phyloP scores from a whole-genome alignment of 2,797 vertebrate species.

The Enteromius mattozi region DNA sequence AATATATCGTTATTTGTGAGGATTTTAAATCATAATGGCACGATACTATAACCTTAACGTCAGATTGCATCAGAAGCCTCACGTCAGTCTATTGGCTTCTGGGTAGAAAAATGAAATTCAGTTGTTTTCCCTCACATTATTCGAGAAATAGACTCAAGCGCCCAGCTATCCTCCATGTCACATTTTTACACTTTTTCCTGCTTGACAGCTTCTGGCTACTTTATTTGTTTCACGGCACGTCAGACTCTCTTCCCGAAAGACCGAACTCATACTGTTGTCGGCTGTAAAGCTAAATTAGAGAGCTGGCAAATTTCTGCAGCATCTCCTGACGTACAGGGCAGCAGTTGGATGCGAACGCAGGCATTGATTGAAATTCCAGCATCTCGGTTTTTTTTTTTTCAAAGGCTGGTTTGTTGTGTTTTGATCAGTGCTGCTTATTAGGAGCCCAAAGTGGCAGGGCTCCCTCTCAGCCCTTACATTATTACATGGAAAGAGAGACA shows the following conservation, averaged over 20 bases:
- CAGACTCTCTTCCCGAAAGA: slow-evolving; percentile 70
- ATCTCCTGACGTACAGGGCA: slow-evolving; percentile 50
- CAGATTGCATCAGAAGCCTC: slow-evolving; percentile 3
- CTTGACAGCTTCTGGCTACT: slow-evolving; percentile 64
- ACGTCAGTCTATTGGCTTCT: neutral
- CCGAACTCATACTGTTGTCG: slow-evolving; percentile 66
- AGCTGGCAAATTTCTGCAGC: slow-evolving; percentile 57
- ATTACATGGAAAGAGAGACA: slow-evolving; percentile 55
- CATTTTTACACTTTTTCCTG: slow-evolving; percentile 29
- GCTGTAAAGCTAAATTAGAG: slow-evolving; percentile 75
- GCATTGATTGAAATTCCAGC: slow-evolving; percentile 68
- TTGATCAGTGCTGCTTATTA: slow-evolving; percentile 70
- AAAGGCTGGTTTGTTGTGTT: slow-evolving; percentile 60
- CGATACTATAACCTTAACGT: neutral
- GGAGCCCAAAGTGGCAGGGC: slow-evolving; percentile 59
- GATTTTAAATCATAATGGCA: slow-evolving; percentile 4
- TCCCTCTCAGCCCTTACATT: slow-evolving; percentile 48
- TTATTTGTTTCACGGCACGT: slow-evolving; percentile 73
- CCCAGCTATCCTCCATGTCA: slow-evolving; percentile 6
- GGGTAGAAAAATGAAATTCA: neutral
- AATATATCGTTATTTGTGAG: neutral
- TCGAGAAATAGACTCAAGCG: neutral
- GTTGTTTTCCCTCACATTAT: slow-evolving; percentile 24
- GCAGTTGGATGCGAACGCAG: slow-evolving; percentile 38
- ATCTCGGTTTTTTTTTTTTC: slow-evolving; percentile 41